These are phyloP conservation scores for Parnassius apollo DNA, from an alignment of 2,888 invertebrate genomes.

Conservation along the genomic window DNA sequence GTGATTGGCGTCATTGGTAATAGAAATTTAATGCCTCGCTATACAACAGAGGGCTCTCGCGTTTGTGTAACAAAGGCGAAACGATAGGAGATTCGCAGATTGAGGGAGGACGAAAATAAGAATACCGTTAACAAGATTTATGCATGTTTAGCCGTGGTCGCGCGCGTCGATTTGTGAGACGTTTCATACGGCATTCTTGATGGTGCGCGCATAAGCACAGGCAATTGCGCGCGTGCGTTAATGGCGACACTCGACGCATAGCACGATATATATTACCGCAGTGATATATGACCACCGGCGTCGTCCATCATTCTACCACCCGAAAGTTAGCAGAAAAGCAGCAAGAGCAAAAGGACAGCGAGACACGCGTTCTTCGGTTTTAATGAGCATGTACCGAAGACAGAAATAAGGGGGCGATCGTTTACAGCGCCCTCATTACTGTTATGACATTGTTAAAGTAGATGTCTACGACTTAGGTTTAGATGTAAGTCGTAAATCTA, in stretches of 20 bases:
- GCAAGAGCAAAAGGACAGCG: slow-evolving; percentile 62
- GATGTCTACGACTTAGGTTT: slow-evolving; percentile 53
- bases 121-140: slow-evolving; percentile 77
- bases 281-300: slow-evolving; percentile 76
- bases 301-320: slow-evolving; percentile 80
- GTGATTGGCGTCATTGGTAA: slow-evolving; percentile 61
- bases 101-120: slow-evolving; percentile 69
- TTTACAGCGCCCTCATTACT: slow-evolving; percentile 68
- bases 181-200: slow-evolving; percentile 63
- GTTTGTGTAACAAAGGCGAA: slow-evolving; percentile 26
- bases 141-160: slow-evolving; percentile 68
- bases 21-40: slow-evolving; percentile 49
- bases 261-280: slow-evolving; percentile 76
- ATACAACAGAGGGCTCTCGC: slow-evolving; percentile 50
- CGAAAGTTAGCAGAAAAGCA: slow-evolving; percentile 78
- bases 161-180: slow-evolving; percentile 74
- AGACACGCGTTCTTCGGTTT: slow-evolving; percentile 58
- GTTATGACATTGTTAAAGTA: slow-evolving; percentile 76
- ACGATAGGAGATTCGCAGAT: slow-evolving; percentile 49
- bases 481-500: slow-evolving; percentile 52
- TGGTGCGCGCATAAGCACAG: slow-evolving; percentile 53
- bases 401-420: slow-evolving; percentile 73
- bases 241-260: slow-evolving; percentile 79
- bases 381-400: slow-evolving; percentile 78
- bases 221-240: slow-evolving; percentile 76